Percentiles rank a stretch among this genome's conserved stretches.
Conservation (phyloP, 1,140 invertebrate genomes). For the Lamellibrachia luymesi region DNA sequence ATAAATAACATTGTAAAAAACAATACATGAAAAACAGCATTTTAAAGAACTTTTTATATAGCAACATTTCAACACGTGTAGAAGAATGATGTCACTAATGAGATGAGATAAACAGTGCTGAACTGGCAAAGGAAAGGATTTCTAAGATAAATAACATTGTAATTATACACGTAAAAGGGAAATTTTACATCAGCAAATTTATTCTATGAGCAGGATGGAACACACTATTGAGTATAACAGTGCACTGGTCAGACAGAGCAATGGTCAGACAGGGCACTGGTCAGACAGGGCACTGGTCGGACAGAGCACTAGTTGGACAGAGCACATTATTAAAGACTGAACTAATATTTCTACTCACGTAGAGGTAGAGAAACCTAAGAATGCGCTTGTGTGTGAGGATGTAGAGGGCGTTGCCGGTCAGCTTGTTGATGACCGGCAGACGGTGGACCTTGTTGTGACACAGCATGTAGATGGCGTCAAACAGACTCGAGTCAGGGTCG, state of each 20-base stretch:
- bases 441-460: constrained; percentile 93
- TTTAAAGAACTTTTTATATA: no score
- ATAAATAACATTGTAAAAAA: not conserved
- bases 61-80: no score
- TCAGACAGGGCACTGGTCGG: no score
- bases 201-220: not conserved
- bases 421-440: constrained; percentile 86
- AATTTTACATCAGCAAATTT: no score
- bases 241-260: not conserved
- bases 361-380: constrained; percentile 93
- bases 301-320: no score
- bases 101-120: no score
- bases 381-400: constrained; percentile 97
- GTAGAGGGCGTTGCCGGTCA: constrained; percentile 92
- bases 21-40: not conserved
- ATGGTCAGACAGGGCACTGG: no score
- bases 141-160: no score
- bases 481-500: constrained; percentile 64
- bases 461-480: constrained; percentile 87
- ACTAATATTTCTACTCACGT: constrained; percentile 71
- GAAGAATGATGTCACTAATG: no score
- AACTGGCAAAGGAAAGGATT: no score
- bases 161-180: no score
- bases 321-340: not conserved
- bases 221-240: no score